Conservation (phyloP, 2,888 invertebrate genomes). For the Ctena decussata region DNA sequence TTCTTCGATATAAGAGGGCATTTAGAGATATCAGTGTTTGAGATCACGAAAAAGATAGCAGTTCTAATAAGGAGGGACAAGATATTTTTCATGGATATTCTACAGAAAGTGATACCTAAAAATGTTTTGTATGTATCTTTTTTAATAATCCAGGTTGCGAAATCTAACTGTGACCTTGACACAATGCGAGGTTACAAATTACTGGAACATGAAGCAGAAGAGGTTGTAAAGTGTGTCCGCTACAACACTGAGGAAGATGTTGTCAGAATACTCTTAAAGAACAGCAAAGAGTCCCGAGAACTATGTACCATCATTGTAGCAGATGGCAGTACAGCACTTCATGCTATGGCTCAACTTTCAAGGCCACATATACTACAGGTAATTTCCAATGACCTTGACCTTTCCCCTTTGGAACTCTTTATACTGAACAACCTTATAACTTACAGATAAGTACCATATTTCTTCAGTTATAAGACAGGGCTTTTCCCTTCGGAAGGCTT, state of each 20-base stretch:
- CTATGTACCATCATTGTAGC: constrained; percentile 76
- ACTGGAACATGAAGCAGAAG: constrained; percentile 70
- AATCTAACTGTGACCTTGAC: neutral
- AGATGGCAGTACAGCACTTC: constrained; percentile 78
- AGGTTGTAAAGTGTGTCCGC: constrained; percentile 68
- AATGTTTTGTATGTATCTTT: too few relatives aligned
- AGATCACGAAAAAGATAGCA: too few relatives aligned
- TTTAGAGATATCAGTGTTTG: too few relatives aligned
- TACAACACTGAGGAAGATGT: constrained; percentile 71
- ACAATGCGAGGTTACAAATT: constrained; percentile 66
- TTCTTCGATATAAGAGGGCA: too few relatives aligned
- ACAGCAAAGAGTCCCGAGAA: constrained; percentile 70
- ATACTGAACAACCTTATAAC: too few relatives aligned
- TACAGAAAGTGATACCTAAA: too few relatives aligned
- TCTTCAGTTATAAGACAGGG: too few relatives aligned
- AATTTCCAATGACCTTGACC: neutral
- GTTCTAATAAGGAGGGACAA: too few relatives aligned
- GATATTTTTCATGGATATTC: too few relatives aligned
- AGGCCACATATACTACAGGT: constrained; percentile 71
- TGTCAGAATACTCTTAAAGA: constrained; percentile 62
- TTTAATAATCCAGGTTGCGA: constrained; percentile 22
- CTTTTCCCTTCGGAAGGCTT: too few relatives aligned
- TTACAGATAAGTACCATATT: too few relatives aligned
- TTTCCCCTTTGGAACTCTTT: too few relatives aligned
- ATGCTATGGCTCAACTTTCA: constrained; percentile 74